Conservation (phyloP, 2,113 vertebrate genomes). For the Gymnocephalus cernua region DNA sequence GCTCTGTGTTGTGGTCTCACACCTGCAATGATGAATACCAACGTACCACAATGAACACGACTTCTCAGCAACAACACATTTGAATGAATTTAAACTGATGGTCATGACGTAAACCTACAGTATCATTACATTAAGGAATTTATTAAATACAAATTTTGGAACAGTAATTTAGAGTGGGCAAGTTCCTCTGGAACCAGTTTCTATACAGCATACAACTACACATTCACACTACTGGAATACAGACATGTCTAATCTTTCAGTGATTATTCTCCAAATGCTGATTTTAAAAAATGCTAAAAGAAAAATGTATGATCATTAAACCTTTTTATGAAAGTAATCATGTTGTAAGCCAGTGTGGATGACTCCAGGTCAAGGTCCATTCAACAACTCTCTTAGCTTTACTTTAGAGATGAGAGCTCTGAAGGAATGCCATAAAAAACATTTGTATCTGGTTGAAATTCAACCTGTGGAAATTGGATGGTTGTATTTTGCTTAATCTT, state of each 20-base stretch:
- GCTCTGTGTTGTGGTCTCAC: background rate
- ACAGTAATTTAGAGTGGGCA: background rate
- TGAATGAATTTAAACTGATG: background rate
- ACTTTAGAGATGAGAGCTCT: background rate
- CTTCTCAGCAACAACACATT: background rate
- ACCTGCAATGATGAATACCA: background rate
- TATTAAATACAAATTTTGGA: no score
- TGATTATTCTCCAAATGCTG: background rate
- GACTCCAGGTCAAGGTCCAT: background rate
- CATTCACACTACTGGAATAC: background rate
- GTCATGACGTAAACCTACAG: background rate
- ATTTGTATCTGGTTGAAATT: background rate
- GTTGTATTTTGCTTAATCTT: constrained; percentile 41
- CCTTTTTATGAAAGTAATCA: background rate
- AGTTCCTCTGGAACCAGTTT: background rate
- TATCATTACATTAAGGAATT: background rate
- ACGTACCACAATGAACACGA: background rate
- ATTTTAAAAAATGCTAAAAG: background rate
- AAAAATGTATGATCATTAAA: background rate
- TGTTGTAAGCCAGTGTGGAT: background rate
- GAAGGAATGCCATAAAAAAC: background rate
- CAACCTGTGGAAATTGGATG: constrained; percentile 3
- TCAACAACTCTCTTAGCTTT: background rate
- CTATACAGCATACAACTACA: background rate
- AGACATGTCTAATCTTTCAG: background rate